Evolutionary conservation across 2,797 vertebrate species (phyloP).

Genomic region (Trematomus bernacchii): DNA sequence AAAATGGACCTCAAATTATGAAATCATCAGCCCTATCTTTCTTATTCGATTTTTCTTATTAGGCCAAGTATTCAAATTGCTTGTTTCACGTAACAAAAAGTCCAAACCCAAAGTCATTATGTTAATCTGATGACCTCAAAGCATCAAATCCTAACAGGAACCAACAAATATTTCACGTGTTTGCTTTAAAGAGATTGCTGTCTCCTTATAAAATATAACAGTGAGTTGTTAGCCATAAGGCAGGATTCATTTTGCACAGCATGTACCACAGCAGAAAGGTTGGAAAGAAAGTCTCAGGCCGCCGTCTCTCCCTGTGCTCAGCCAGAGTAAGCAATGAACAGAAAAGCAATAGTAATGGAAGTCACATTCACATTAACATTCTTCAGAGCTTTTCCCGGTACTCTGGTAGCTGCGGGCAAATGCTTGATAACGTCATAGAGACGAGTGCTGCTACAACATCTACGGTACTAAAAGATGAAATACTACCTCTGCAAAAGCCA

Average conservation of each 20-base stretch:
- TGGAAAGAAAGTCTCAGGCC: conserved; percentile 29
- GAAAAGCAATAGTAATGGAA: conserved; percentile 54
- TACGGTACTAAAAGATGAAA: conserved; percentile 45
- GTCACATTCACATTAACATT: conserved; percentile 65
- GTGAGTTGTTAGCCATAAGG: conserved; percentile 19
- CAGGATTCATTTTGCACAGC: conserved; percentile 39
- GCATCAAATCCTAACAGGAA: not conserved
- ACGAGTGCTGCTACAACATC: conserved; percentile 60
- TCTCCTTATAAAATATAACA: conserved; percentile 27
- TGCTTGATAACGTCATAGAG: conserved; percentile 61
- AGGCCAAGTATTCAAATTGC: not conserved
- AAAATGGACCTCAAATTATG: not conserved
- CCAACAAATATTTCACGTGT: not conserved
- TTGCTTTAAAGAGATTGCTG: not conserved
- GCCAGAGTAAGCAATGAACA: conserved; percentile 37
- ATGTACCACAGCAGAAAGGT: conserved; percentile 20
- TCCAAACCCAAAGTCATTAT: not conserved
- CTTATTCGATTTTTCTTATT: not conserved
- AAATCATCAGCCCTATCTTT: not conserved
- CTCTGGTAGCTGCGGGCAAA: conserved; percentile 57
- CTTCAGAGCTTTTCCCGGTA: conserved; percentile 43
- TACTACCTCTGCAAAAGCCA: conserved; percentile 53
- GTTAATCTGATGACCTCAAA: not conserved
- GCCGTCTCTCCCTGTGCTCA: conserved; percentile 44
- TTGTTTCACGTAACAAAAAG: not conserved